These are phyloP conservation scores for Xerus rutilus DNA, from an alignment of 2,797 vertebrate species.

Conservation along the genomic window DNA sequence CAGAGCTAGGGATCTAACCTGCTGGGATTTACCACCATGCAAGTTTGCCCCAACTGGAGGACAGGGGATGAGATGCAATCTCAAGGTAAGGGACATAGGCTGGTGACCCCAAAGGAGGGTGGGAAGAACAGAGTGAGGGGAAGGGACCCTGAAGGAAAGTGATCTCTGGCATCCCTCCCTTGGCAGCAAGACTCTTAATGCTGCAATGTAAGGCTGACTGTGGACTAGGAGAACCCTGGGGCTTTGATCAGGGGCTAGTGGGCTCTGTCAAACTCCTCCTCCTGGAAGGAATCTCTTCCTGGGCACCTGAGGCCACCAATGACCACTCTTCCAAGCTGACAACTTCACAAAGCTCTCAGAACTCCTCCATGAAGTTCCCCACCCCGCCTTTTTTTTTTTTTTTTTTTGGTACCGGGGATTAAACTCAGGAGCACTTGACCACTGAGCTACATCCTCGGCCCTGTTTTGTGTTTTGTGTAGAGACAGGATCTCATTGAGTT, in stretches of 20 bases:
- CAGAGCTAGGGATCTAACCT: not conserved
- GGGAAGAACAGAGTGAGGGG: not conserved
- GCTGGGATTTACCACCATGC: accelerated
- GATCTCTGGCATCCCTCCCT: not conserved
- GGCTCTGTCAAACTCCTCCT: not conserved
- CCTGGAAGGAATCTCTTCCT: not conserved
- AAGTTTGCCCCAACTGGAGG: not conserved
- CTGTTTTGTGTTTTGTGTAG: too few relatives aligned
- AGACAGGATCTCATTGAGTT: too few relatives aligned
- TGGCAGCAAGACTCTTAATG: not conserved
- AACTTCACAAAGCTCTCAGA: not conserved
- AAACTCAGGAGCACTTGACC: too few relatives aligned
- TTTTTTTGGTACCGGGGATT: too few relatives aligned
- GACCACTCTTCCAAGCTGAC: not conserved
- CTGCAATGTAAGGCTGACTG: not conserved
- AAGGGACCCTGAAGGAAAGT: not conserved
- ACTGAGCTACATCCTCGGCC: too few relatives aligned
- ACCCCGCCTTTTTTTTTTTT: too few relatives aligned
- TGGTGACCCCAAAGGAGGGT: not conserved
- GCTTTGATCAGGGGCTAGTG: not conserved
- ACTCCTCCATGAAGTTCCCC: not conserved
- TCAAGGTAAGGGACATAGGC: not conserved
- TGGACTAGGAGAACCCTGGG: not conserved
- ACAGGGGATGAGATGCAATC: not conserved
- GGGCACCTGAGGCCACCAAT: not conserved